Base-by-base conservation (phyloP, 1,140 invertebrate species). In the Scaptomyza graminum region DNA sequence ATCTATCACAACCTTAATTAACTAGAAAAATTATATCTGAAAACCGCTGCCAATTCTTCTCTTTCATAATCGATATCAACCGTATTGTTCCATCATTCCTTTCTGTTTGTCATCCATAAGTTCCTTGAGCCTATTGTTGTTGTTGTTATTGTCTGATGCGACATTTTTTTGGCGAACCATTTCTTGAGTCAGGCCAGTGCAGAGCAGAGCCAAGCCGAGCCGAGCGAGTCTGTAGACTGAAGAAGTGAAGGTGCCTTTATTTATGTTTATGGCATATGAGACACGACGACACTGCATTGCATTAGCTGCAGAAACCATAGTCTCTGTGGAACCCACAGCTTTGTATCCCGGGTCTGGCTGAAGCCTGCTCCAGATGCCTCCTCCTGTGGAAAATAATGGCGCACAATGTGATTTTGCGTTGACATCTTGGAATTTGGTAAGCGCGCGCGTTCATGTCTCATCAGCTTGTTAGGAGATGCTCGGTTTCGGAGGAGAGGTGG, bases 341-440 rank as follows among this genome's bases (percentile, higher is more conserved):
- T 15, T 8, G 12, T n/a, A 39, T 50, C 43, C 16, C 37, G 22
- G 43, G 47, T 34, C 22, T 13, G 13, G 28, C 56, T 55, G 22
- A 56, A 34, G 61, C 25, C 64, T 59, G 72, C 59, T 90, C 70
- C 65, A 80, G 64, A 68, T 85, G 75, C 60, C 61, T 46, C 60
- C 61, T 46, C 28, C 60, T 44, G 37, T 41, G 28, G 73, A 51
- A 76, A 88, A 90, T 90, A 90, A 90, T 90, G 89, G 89, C 83
- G 83, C 88, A 90, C 83, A 85, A 85, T 85, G 88, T 90, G 88
- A 90, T 90, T 85, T 88, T 81, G 65, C 76, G 75, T 72, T 90
- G 89, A 90, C 89, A 90, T 89, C 69, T 90, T 74, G 89, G 89
- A 89, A 90, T 90, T 90, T 79, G 76, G 84, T 76, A 89, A 90